Evolutionary conservation across 2,888 invertebrate genomes (phyloP).

Genomic region (Aplocera efformata): DNA sequence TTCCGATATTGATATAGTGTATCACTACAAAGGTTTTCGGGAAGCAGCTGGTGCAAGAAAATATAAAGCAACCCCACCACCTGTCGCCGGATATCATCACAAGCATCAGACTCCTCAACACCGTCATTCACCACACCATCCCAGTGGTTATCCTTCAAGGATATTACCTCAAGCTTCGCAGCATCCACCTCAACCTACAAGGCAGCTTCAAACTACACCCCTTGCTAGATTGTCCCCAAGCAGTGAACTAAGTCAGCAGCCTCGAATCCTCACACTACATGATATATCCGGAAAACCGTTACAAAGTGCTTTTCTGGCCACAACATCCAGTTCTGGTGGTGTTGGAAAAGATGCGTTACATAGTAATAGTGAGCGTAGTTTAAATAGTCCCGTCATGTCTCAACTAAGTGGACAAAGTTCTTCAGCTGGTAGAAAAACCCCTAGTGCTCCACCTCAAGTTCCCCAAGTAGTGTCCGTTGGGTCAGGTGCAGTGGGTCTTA

Average conservation of each 20-base stretch:
- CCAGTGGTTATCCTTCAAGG: slow-evolving; percentile 86
- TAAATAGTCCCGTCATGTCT: slow-evolving; percentile 96
- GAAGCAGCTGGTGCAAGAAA: slow-evolving; percentile 91
- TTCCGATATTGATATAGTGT: slow-evolving; percentile 97
- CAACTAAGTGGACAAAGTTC: slow-evolving; percentile 93
- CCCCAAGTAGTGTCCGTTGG: slow-evolving; percentile 85
- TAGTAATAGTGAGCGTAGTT: slow-evolving; percentile 93
- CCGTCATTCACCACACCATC: slow-evolving; percentile 88
- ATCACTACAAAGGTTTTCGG: slow-evolving; percentile 96
- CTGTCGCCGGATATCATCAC: slow-evolving; percentile 87
- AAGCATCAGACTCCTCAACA: slow-evolving; percentile 88
- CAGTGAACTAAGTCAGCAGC: slow-evolving; percentile 95
- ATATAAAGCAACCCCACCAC: slow-evolving; percentile 93
- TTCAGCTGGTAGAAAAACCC: slow-evolving; percentile 87
- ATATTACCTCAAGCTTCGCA: slow-evolving; percentile 86
- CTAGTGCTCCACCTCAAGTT: slow-evolving; percentile 84
- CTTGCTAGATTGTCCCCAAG: slow-evolving; percentile 94
- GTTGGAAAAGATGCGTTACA: slow-evolving; percentile 94
- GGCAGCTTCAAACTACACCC: slow-evolving; percentile 94
- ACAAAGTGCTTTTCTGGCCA: slow-evolving; percentile 93
- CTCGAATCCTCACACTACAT: slow-evolving; percentile 94
- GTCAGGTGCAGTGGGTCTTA: slow-evolving; percentile 88
- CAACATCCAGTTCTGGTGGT: slow-evolving; percentile 93
- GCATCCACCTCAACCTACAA: slow-evolving; percentile 81
- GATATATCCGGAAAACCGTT: slow-evolving; percentile 96